These are phyloP conservation scores for Callorhinus ursinus DNA, from an alignment of 2,113 vertebrate genomes.

Conservation along the genomic window DNA sequence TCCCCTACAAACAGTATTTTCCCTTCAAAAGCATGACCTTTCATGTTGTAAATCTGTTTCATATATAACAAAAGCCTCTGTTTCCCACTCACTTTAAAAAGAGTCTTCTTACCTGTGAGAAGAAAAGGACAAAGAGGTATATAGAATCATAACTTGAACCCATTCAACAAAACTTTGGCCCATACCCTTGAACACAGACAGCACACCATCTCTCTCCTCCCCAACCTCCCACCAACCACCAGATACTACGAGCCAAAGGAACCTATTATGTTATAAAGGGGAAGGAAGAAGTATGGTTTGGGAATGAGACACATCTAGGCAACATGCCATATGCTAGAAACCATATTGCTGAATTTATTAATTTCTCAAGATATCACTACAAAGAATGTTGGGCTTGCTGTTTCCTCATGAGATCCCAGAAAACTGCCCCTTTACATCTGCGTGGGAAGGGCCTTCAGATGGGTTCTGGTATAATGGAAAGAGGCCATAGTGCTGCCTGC, in stretches of 20 bases:
- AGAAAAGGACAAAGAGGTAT: neutral
- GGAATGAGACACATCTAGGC: neutral
- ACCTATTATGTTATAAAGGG: neutral
- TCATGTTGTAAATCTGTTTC: neutral
- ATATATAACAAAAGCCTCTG: neutral
- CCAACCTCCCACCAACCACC: neutral
- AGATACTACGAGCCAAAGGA: neutral
- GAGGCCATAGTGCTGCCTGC: neutral
- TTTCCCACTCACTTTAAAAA: conserved; percentile 8
- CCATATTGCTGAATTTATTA: conserved; percentile 10
- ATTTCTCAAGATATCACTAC: conserved; percentile 13
- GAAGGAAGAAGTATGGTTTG: neutral
- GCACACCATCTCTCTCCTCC: accelerated
- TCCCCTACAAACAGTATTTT: neutral
- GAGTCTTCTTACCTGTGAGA: neutral
- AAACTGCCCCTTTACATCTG: neutral
- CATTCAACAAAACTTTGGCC: neutral
- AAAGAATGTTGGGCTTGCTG: neutral
- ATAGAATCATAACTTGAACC: neutral
- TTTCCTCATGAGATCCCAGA: neutral
- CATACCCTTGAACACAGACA: neutral
- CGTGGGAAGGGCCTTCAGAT: neutral
- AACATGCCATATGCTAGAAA: neutral
- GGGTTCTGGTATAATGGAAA: neutral
- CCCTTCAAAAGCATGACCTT: neutral